Conservation (phyloP, 2,797 vertebrate species). For the Malacoctenus gilli region DNA sequence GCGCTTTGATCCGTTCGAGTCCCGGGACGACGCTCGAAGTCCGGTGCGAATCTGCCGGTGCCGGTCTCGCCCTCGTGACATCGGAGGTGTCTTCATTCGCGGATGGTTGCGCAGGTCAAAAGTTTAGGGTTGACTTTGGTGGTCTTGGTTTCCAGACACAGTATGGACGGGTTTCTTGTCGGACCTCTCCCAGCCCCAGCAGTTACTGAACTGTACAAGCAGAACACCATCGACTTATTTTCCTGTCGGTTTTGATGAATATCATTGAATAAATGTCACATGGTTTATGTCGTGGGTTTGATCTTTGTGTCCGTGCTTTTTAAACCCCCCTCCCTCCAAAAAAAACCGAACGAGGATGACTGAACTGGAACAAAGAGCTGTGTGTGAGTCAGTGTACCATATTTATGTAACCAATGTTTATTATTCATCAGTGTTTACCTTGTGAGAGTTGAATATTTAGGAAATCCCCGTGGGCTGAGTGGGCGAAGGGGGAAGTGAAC, state of each 20-base stretch:
- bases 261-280: conserved; percentile 61
- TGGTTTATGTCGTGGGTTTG: conserved; percentile 34
- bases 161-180: not conserved
- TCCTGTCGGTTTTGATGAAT: conserved; percentile 45
- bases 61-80: too few relatives aligned
- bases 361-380: not conserved
- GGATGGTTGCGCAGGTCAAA: not conserved
- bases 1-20: too few relatives aligned
- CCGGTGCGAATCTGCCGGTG: too few relatives aligned
- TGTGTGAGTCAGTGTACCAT: conserved; percentile 10
- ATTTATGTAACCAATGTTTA: conserved; percentile 7
- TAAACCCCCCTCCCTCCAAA: not conserved
- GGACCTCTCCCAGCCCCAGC: not conserved
- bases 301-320: not conserved
- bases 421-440: too few relatives aligned
- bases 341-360: too few relatives aligned
- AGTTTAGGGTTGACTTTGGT: conserved; percentile 2
- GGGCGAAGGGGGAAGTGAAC: conserved; percentile 56
- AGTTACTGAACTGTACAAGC: conserved; percentile 12
- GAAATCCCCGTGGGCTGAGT: conserved; percentile 47
- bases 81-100: not conserved
- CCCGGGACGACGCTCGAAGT: too few relatives aligned
- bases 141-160: not conserved
- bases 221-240: conserved; percentile 26
- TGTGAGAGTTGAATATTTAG: conserved; percentile 9